These are phyloP conservation scores for Bombus pyrosoma DNA, from an alignment of 1,140 invertebrate species.

Conservation along the genomic window DNA sequence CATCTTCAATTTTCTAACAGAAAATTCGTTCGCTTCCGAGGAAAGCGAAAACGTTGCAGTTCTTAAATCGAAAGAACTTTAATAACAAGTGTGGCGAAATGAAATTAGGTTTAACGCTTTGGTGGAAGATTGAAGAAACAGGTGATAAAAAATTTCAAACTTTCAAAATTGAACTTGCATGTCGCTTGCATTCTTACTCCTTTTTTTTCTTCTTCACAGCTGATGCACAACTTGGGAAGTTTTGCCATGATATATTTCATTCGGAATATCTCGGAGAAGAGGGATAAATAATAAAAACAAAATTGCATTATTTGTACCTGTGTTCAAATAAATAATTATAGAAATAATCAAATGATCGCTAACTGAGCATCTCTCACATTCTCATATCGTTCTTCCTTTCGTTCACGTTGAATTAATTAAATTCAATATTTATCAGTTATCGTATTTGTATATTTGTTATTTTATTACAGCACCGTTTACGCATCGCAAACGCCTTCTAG, in stretches of 20 bases:
- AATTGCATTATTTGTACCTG: neutral
- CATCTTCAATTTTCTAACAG: neutral
- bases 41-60: neutral
- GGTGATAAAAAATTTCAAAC: neutral
- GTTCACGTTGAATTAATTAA: neutral
- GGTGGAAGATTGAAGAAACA: neutral
- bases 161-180: neutral
- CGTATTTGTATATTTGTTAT: no score
- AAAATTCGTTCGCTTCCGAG: neutral
- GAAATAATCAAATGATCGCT: neutral
- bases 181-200: neutral
- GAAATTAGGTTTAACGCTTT: neutral
- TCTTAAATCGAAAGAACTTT: neutral
- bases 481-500: neutral
- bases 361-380: neutral
- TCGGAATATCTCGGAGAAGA: neutral
- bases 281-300: neutral
- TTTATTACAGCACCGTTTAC: conserved; percentile 26
- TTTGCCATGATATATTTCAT: neutral
- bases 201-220: neutral
- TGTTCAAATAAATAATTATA: conserved; percentile 9
- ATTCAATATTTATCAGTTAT: neutral
- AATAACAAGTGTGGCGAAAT: neutral
- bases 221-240: neutral
- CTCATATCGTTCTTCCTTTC: neutral